Evolutionary conservation across 2,888 invertebrate genomes (phyloP), one percentile per base, ranked within the genome.

Genomic region (Caenorhabditis sulstoni): DNA sequence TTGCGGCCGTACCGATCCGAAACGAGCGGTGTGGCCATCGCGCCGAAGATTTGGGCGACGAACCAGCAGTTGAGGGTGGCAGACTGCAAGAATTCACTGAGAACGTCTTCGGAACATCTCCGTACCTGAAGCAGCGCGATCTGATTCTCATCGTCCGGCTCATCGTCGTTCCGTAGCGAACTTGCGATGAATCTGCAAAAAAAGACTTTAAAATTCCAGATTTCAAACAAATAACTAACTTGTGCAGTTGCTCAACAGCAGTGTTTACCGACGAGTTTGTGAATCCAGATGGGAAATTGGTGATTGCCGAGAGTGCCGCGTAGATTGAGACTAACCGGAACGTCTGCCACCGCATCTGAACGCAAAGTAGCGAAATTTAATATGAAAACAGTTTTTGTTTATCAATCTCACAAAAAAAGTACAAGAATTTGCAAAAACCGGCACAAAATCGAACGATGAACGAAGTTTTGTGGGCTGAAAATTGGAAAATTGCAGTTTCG

Each of bases 221-320:
- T n/a, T n/a, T 14, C 8, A 23, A 16, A 50, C 11, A 23, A 18
- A 7, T 18, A 8, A 14, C 66, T 52, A 41, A 83, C 81, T 66
- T 70, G 68, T 83, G 75, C 12, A 88, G 74, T 52, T 86, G 81
- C 49, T 80, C 82, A 16, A 87, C 87, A 35, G 88, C 88, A 16
- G 87, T 88, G 83, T 88, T 88, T 22, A 88, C 87, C 16, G 85
- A 84, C 0, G 87, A 86, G 68, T 88, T 87, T 23, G 87, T 88
- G 81, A 87, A 88, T 50, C 86, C 87, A 7, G 86, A 86, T 16
- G 88, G 88, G 59, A 88, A 88, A 64, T 88, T 88, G 61, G 88
- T 87, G 79, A 87, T 85, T 53, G 81, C 78, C n/a, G 87, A 82
- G 41, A 88, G 83, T 3, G 77, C 71, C 18, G 79, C 82, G 62